Conservation (phyloP, 2,113 vertebrate genomes). For the Lates calcarifer region DNA sequence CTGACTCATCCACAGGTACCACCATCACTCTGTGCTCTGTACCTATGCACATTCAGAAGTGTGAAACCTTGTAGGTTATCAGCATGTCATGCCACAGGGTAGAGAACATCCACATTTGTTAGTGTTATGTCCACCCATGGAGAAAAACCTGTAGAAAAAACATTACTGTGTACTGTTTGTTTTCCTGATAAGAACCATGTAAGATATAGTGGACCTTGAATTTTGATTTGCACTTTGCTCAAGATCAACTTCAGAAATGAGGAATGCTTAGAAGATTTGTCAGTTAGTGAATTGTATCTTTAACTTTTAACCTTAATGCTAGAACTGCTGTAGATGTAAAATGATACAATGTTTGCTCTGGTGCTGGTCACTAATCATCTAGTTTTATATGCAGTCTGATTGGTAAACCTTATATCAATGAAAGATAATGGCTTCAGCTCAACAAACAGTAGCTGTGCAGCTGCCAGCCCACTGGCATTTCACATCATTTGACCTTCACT, state of each 20-base stretch:
- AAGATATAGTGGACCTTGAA: no score
- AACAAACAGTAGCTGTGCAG: no score
- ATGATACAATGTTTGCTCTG: background rate
- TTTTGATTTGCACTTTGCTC: no score
- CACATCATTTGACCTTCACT: background rate
- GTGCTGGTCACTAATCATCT: background rate
- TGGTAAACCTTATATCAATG: background rate
- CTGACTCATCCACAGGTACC: slow-evolving; percentile 79
- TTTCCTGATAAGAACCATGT: no score
- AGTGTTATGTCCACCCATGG: no score
- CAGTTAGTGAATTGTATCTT: no score
- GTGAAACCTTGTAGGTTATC: background rate
- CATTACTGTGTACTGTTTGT: background rate
- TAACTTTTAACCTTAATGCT: no score
- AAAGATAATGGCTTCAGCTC: no score
- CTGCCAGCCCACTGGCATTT: background rate
- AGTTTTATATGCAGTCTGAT: background rate
- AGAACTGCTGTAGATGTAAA: background rate
- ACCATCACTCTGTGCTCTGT: background rate
- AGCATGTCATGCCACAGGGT: background rate
- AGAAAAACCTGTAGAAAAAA: background rate
- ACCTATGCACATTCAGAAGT: background rate
- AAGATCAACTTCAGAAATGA: no score
- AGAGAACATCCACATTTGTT: no score
- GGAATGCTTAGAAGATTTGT: no score